Evolutionary conservation across 2,888 invertebrate species (phyloP), one percentile per base, ranked within the genome.

Genomic region (Cremastobaeus sp.): DNA sequence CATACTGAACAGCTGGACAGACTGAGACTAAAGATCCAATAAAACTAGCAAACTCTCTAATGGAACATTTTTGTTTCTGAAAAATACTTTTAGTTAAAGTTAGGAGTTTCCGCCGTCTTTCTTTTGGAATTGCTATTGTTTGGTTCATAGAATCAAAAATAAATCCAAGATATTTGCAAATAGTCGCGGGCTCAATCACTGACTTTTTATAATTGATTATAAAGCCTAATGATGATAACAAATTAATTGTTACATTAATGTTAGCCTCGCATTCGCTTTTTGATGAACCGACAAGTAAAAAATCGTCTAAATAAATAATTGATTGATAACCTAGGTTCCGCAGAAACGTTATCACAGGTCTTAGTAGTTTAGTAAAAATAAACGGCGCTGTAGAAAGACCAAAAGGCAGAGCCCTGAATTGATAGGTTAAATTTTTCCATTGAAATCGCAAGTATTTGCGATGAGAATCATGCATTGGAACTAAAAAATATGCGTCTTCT

Each of bases 1-100:
- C 65, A 30, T 65, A 74, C 1, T 28, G 14, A 0, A 69, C 69
- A n/a, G 69, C 65, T 1, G 74, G 69, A 15, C 69, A 74, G 5
- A 64, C 52, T 1, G 69, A 69, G 0, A 69, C 47, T 0, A 74
- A 54, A 1, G 62, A 69, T 3, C 64, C 74, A 15, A 74, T 54
- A 15, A 74, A 14, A 15, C 69, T 41, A 1, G 64, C 45, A 30
- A 69, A 74, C 0, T 55, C 59, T 17, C 18, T 8, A 12, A 64
- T 59, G 0, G 9, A 5, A 35, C 69, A 59, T 4, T 3, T 6
- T 3, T 8, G n/a, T 18, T 57, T 65, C 9, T 12, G 1, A 6
- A 39, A 59, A 11, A 65, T 21, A 1, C 2, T 11, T 1, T 3
- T 9, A 3, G 66, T 12, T 9, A 66, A 11, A 12, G 12, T 34